Percentiles rank a stretch among this genome's conserved stretches.
phyloP scores from a whole-genome alignment of 1,140 invertebrate species.

The Triops cancriformis region DNA sequence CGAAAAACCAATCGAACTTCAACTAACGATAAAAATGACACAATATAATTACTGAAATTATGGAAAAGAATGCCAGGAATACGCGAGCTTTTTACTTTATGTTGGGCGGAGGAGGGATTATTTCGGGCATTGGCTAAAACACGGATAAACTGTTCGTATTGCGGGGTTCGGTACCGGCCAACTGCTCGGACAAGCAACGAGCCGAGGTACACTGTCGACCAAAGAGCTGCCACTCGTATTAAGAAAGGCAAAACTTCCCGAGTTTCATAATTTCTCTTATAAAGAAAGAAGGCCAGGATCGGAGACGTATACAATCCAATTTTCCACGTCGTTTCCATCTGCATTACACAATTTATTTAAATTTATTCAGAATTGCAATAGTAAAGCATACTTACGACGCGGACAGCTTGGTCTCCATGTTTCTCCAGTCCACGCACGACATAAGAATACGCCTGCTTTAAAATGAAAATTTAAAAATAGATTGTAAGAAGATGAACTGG shows the following conservation, averaged over 20 bases:
- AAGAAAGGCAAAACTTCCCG: conserved; percentile 50
- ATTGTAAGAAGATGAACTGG: too few species aligned
- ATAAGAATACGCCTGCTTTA: conserved; percentile 49
- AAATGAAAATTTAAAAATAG: conserved; percentile 31
- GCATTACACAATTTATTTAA: conserved; percentile 18
- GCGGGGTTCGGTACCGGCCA: conserved; percentile 58
- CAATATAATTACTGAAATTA: conserved; percentile 36
- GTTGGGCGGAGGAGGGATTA: not conserved
- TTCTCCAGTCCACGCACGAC: conserved; percentile 54
- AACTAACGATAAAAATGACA: conserved; percentile 15
- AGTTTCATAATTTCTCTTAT: conserved; percentile 56
- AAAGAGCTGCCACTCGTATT: conserved; percentile 15
- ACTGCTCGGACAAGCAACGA: conserved; percentile 45
- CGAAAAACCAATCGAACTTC: not conserved
- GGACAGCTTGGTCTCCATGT: conserved; percentile 61
- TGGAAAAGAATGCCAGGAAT: conserved; percentile 43
- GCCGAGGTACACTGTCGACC: conserved; percentile 22
- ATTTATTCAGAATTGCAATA: conserved; percentile 17
- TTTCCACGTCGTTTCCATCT: conserved; percentile 57
- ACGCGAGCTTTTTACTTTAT: conserved; percentile 41
- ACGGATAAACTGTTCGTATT: conserved; percentile 65
- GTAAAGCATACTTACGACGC: conserved; percentile 46
- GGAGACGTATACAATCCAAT: conserved; percentile 65
- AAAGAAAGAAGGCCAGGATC: conserved; percentile 60
- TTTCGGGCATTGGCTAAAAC: conserved; percentile 40